Conservation (phyloP, 2,113 vertebrate species). For the Gambusia affinis region DNA sequence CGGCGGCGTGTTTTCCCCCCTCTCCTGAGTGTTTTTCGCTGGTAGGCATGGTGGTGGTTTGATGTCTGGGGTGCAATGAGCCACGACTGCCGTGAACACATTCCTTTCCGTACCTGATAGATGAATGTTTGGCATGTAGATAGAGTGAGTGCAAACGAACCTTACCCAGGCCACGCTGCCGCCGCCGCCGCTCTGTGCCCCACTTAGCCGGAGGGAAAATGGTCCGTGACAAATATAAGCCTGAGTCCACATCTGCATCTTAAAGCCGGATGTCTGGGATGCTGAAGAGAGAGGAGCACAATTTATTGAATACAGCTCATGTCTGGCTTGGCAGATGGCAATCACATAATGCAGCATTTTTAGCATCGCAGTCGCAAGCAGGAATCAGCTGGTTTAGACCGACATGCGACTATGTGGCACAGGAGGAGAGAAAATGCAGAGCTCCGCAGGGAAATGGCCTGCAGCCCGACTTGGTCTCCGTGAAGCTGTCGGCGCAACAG, state of each 20-base stretch:
- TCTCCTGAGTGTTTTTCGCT: constrained; percentile 41
- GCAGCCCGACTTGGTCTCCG: constrained; percentile 48
- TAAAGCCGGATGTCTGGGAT: constrained; percentile 52
- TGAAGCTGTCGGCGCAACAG: constrained; percentile 48
- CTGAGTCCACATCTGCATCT: constrained; percentile 61
- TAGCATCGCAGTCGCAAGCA: constrained; percentile 60
- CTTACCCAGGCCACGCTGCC: constrained; percentile 4
- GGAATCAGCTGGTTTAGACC: constrained; percentile 70
- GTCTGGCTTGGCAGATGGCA: constrained; percentile 79
- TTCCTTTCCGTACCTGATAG: constrained; percentile 56
- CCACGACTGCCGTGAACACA: constrained; percentile 53
- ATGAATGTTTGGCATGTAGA: constrained; percentile 53
- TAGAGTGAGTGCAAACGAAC: constrained; percentile 34
- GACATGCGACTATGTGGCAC: constrained; percentile 55
- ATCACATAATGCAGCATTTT: constrained; percentile 76
- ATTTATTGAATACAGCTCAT: constrained; percentile 77
- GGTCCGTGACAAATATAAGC: constrained; percentile 49
- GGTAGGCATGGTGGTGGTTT: constrained; percentile 60
- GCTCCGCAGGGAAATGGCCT: constrained; percentile 35
- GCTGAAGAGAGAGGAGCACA: constrained; percentile 53
- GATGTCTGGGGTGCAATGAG: constrained; percentile 64
- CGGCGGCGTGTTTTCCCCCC: constrained; percentile 43
- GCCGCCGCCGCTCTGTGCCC: constrained; percentile 8
- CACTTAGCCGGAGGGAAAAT: constrained; percentile 26
- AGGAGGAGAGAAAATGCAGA: constrained; percentile 35